phyloP scores from a whole-genome alignment of 64 coral and sea anemone genomes.

The Stichodactyla mertensii region DNA sequence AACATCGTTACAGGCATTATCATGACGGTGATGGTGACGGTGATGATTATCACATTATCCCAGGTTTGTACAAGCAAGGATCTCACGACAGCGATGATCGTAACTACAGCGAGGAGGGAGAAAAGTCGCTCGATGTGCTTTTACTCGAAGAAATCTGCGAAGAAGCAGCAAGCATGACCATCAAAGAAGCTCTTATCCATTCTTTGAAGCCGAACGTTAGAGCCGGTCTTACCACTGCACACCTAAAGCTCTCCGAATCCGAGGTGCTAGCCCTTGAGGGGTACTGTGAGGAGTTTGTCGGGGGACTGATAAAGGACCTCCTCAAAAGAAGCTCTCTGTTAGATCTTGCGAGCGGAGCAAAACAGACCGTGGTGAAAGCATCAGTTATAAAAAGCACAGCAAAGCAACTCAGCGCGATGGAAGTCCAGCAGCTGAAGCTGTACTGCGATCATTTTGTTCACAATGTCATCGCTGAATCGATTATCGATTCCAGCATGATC shows the following conservation, averaged over 20 bases:
- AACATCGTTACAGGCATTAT: background rate
- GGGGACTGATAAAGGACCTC: conserved; percentile 44
- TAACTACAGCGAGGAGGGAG: background rate
- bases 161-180: conserved; percentile 87
- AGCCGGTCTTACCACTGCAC: conserved; percentile 44
- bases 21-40: background rate
- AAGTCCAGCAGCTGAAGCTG: conserved; percentile 28
- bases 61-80: background rate
- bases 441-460: conserved; percentile 67
- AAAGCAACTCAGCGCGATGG: conserved; percentile 39
- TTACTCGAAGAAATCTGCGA: conserved; percentile 81
- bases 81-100: background rate
- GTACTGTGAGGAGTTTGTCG: conserved; percentile 80
- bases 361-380: background rate
- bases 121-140: conserved; percentile 38
- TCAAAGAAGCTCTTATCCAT: conserved; percentile 77
- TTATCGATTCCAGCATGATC: conserved; percentile 38
- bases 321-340: conserved; percentile 18
- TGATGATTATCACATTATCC: background rate
- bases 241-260: conserved; percentile 55
- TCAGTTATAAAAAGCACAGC: background rate
- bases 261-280: conserved; percentile 61
- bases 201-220: conserved; percentile 68
- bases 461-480: conserved; percentile 54
- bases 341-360: background rate